Base-by-base conservation (phyloP, 2,797 vertebrate genomes). In the Knipowitschia caucasica region DNA sequence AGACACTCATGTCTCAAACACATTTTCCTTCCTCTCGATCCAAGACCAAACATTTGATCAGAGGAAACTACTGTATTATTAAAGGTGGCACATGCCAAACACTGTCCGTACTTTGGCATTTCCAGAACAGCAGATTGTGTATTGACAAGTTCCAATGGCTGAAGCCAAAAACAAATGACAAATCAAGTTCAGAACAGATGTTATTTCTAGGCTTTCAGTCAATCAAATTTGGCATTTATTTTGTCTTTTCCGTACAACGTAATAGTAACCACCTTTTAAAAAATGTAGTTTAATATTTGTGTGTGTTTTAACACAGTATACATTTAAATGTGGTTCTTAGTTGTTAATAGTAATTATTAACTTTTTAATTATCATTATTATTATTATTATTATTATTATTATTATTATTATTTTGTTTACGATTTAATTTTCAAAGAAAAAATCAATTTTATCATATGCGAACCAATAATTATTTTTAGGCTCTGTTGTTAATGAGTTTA, bases 51-150 rank as follows among this genome's bases (percentile, higher is more conserved):
- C 56, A 34, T 59, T 56, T 63, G 71, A 64, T 71, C 46, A 47
- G 72, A 74, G 66, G 71, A 77, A 84, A 80, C 77, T 51, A n/a
- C n/a, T n/a, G n/a, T n/a, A 45, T 44, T 35, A 80, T 81, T 78
- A 63, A 69, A 61, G 56, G 66, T 61, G 42, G 52, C 45, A 55
- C 25, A 40, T 64, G 64, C 71, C 72, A 82, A 77, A 57, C 44
- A 21, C 50, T 74, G 61, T 53, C 25, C 56, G 35, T 60, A 57
- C 50, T 68, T 67, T 70, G 65, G 67, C 50, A 67, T 75, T 43
- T 72, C 47, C 36, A 74, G 73, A 72, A 66, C 36, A 59, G 67
- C 61, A 52, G 60, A 25, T 9, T 12, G 14, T 26, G 45, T 62
- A 59, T 59, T 66, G 43, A 46, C 30, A 56, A 21, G 42, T 62